These are phyloP conservation scores for Drosophila aldrichi DNA, from an alignment of 2,888 invertebrate species.

Conservation along the genomic window DNA sequence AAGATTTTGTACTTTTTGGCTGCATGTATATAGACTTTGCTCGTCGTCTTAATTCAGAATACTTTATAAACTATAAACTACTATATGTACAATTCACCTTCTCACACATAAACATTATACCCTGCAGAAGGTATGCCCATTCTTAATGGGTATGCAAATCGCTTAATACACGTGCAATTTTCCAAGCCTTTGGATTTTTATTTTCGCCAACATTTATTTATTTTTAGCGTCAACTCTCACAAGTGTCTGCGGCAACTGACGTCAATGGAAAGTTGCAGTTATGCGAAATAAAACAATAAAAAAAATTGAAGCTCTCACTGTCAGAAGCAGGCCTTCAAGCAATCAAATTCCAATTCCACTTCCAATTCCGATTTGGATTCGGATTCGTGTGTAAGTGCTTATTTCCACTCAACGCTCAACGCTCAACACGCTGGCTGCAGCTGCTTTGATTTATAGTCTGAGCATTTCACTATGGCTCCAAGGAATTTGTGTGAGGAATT, in stretches of 20 bases:
- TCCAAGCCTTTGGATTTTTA: neutral
- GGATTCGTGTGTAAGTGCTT: neutral
- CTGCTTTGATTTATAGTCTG: constrained; percentile 47
- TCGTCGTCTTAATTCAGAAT: too few species aligned
- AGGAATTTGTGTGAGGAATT: constrained; percentile 37
- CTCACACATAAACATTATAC: too few species aligned
- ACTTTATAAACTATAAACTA: too few species aligned
- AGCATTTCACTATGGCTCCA: constrained; percentile 14
- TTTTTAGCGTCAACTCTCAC: neutral
- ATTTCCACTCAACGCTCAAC: neutral
- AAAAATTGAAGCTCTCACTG: constrained; percentile 3
- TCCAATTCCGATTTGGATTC: too few species aligned
- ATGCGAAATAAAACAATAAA: neutral
- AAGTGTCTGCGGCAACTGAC: constrained; percentile 1
- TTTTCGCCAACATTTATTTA: constrained; percentile 1
- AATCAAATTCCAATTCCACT: constrained; percentile 4
- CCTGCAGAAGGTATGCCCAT: too few species aligned
- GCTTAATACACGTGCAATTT: neutral
- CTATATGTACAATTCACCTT: too few species aligned
- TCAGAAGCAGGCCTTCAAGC: constrained; percentile 8
- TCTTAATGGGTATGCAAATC: too few species aligned
- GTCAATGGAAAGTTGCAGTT: constrained; percentile 16
- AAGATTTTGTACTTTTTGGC: too few species aligned
- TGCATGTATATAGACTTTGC: too few species aligned
- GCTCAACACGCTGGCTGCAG: neutral